These are phyloP conservation scores for Atlantisia rogersi DNA, from an alignment of 2,113 vertebrate species.

Conservation along the genomic window DNA sequence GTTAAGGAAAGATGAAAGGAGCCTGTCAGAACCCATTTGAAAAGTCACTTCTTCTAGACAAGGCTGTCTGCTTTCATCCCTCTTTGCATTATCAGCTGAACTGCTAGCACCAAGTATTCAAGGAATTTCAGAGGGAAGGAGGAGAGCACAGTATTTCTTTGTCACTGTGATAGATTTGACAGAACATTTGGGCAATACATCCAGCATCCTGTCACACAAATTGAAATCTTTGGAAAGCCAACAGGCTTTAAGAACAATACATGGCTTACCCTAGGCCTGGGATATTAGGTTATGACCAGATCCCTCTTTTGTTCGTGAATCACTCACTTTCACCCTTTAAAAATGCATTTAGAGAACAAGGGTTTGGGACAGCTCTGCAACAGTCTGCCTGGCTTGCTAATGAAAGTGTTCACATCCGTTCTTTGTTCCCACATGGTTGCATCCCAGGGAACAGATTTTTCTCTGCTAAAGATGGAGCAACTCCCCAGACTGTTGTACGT, in stretches of 20 bases:
- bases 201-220: neutral
- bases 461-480: neutral
- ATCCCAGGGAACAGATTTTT: neutral
- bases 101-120: conserved; percentile 41
- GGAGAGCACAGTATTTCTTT: conserved; percentile 29
- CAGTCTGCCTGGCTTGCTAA: neutral
- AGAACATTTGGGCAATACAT: conserved; percentile 2
- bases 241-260: neutral
- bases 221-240: conserved; percentile 15
- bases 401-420: neutral
- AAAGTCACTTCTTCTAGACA: conserved; percentile 48
- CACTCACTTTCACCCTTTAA: neutral
- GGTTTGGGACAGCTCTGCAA: neutral
- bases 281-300: neutral
- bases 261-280: neutral
- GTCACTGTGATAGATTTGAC: conserved; percentile 36
- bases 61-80: conserved; percentile 25
- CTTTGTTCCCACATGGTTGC: neutral
- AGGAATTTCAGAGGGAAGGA: conserved; percentile 30
- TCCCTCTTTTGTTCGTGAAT: neutral
- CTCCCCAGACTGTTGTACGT: neutral
- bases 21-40: conserved; percentile 49
- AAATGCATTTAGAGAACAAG: neutral
- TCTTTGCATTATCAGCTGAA: conserved; percentile 35
- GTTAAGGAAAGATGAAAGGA: conserved; percentile 47